Percentiles rank a stretch among this genome's conserved stretches.
phyloP scores from a whole-genome alignment of 2,113 vertebrate species.

The Jaculus jaculus region DNA sequence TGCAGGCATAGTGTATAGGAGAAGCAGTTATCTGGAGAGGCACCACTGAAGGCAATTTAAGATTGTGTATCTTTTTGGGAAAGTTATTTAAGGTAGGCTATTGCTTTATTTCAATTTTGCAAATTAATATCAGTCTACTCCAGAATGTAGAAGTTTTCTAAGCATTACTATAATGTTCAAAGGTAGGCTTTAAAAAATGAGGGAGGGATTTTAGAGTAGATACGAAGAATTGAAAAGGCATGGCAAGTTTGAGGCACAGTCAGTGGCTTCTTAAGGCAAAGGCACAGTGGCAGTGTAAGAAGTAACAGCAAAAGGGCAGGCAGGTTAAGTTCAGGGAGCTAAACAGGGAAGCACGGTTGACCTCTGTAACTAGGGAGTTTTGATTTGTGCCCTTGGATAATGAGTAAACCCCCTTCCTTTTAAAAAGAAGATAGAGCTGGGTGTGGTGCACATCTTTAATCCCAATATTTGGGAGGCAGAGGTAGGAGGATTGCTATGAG shows the following conservation, averaged over 20 bases:
- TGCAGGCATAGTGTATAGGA: not conserved
- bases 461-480: no score
- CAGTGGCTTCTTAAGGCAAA: not conserved
- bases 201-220: not conserved
- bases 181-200: not conserved
- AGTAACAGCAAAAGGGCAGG: not conserved
- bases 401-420: not conserved
- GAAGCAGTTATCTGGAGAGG: not conserved
- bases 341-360: not conserved
- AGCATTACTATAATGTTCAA: not conserved
- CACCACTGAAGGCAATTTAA: constrained; percentile 53
- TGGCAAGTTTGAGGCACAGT: not conserved
- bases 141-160: not conserved
- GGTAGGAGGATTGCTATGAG: no score
- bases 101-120: not conserved
- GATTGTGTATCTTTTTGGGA: constrained; percentile 7
- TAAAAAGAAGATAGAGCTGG: not conserved
- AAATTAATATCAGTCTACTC: not conserved
- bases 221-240: not conserved
- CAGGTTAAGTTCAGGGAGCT: not conserved
- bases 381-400: not conserved
- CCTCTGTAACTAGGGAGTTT: not conserved
- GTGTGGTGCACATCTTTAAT: no score
- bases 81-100: not conserved
- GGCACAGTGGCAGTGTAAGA: not conserved